These are phyloP conservation scores for Melinaea marsaeus DNA, from an alignment of 2,888 invertebrate species.

Conservation along the genomic window DNA sequence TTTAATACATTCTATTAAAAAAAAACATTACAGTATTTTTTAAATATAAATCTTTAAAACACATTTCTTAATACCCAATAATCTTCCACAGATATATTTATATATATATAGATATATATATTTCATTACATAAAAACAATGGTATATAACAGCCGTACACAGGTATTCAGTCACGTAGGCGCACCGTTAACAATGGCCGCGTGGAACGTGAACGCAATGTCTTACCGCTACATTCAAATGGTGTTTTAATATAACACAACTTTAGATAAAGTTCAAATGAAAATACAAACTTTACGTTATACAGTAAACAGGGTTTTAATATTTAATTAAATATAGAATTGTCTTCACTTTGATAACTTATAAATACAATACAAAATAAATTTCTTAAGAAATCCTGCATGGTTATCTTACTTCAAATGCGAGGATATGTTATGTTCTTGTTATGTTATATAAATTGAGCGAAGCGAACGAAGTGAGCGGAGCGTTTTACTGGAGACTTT, in stretches of 20 bases:
- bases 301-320: background rate
- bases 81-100: background rate
- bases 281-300: background rate
- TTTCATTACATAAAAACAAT: constrained; percentile 1
- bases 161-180: constrained; percentile 5
- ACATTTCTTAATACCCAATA: too few species aligned
- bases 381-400: too few species aligned
- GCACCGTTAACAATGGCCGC: constrained; percentile 38
- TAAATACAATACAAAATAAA: too few species aligned
- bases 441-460: too few species aligned
- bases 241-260: background rate
- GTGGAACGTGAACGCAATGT: constrained; percentile 35
- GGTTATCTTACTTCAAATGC: too few species aligned
- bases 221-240: constrained; percentile 11
- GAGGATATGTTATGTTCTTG: too few species aligned
- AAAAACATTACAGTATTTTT: too few species aligned
- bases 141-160: background rate
- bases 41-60: too few species aligned
- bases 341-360: too few species aligned
- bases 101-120: background rate
- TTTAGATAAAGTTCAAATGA: background rate
- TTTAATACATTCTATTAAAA: too few species aligned
- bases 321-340: background rate
- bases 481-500: too few species aligned
- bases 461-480: too few species aligned